Conservation (phyloP, 2,113 vertebrate genomes). For the Carassius carassius region DNA sequence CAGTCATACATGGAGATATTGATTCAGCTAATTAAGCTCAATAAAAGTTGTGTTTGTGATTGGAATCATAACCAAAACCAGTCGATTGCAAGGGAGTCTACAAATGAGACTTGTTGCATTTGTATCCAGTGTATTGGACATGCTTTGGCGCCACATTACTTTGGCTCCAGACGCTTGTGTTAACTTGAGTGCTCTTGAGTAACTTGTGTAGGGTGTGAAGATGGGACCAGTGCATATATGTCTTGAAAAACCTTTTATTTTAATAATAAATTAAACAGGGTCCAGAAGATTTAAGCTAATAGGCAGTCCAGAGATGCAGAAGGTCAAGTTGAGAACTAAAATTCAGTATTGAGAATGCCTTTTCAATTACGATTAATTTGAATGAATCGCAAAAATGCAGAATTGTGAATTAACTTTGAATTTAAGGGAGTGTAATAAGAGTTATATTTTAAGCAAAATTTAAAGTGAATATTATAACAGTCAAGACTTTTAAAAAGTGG, state of each 20-base stretch:
- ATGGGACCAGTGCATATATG: neutral
- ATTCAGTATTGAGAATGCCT: neutral
- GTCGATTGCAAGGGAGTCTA: constrained; percentile 58
- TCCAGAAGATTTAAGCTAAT: too few species aligned
- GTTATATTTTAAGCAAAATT: neutral
- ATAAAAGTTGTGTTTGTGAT: constrained; percentile 55
- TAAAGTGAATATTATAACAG: neutral
- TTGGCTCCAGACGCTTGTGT: constrained; percentile 11
- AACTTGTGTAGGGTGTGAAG: neutral
- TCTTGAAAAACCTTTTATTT: neutral
- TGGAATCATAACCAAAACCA: constrained; percentile 62
- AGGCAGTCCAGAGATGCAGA: too few species aligned
- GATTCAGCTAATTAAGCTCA: constrained; percentile 66
- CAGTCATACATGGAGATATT: constrained; percentile 53
- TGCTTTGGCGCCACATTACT: constrained; percentile 14
- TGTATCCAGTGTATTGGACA: neutral
- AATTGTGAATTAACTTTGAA: neutral
- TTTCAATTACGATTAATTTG: neutral
- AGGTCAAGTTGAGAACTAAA: too few species aligned
- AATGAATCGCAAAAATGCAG: neutral
- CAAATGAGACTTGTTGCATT: constrained; percentile 42
- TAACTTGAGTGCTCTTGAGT: constrained; percentile 2
- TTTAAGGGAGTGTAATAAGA: neutral
- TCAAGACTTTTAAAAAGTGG: too few species aligned
- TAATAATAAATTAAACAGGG: too few species aligned